phyloP scores from a whole-genome alignment of 2,797 vertebrate species.

The Crocidura indochinensis region DNA sequence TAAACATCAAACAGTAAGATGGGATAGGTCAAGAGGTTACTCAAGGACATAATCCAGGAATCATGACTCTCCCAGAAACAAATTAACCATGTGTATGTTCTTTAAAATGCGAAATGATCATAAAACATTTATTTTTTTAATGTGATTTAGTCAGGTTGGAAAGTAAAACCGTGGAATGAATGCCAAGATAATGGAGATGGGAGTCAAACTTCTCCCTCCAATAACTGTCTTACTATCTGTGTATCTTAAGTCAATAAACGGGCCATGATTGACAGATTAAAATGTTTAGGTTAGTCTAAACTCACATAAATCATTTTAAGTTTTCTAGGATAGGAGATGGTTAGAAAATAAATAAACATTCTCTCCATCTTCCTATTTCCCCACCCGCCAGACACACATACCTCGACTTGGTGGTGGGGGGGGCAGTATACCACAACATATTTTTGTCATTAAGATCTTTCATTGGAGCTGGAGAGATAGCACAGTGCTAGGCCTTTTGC shows the following conservation, averaged over 20 bases:
- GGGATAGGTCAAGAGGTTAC: slow-evolving; percentile 30
- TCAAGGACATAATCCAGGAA: slow-evolving; percentile 73
- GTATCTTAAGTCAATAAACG: slow-evolving; percentile 97
- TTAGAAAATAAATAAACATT: slow-evolving; percentile 91
- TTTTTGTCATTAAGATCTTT: neutral
- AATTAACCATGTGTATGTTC: slow-evolving; percentile 92
- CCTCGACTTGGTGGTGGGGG: no score
- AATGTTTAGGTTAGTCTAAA: slow-evolving; percentile 93
- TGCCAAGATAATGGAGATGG: slow-evolving; percentile 93
- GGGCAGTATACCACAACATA: neutral
- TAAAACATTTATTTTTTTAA: slow-evolving; percentile 95
- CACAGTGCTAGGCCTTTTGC: no score
- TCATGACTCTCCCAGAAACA: slow-evolving; percentile 90
- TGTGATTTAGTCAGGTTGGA: slow-evolving; percentile 91
- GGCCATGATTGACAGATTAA: slow-evolving; percentile 93
- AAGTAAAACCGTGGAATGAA: slow-evolving; percentile 88
- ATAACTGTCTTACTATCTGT: slow-evolving; percentile 92
- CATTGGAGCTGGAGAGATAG: neutral
- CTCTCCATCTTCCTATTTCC: slow-evolving; percentile 56
- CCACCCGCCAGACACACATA: neutral
- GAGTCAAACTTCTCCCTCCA: slow-evolving; percentile 90
- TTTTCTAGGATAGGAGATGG: slow-evolving; percentile 90
- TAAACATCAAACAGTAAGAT: neutral
- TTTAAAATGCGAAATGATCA: slow-evolving; percentile 89
- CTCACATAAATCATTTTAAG: slow-evolving; percentile 89